phyloP scores from a whole-genome alignment of 2,797 vertebrate genomes.

The Peromyscus aztecus region DNA sequence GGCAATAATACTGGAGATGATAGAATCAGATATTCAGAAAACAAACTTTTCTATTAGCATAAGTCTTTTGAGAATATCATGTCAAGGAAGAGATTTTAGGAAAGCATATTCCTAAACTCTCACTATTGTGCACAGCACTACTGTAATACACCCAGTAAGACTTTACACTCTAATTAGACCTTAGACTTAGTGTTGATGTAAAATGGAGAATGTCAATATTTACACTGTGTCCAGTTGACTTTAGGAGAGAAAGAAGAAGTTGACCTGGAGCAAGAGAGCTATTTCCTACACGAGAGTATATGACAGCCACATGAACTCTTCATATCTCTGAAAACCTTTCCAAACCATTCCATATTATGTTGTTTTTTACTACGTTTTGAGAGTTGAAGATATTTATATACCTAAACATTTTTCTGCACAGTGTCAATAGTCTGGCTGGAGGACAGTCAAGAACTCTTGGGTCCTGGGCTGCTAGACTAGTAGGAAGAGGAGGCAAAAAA shows the following conservation, averaged over 20 bases:
- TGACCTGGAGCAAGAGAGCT: not conserved
- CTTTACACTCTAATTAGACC: not conserved
- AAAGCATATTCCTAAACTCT: not conserved
- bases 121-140: not conserved
- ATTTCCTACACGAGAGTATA: not conserved
- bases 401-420: not conserved
- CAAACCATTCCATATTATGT: not conserved
- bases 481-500: not conserved
- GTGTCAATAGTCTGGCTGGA: not conserved
- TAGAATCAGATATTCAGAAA: not conserved
- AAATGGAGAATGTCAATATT: not conserved
- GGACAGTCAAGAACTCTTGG: not conserved
- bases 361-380: not conserved
- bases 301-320: not conserved
- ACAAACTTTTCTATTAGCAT: not conserved
- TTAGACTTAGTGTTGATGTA: not conserved
- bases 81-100: not conserved
- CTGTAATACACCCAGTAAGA: not conserved
- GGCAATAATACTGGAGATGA: not conserved
- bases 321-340: constrained; percentile 18
- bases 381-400: constrained; percentile 20
- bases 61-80: not conserved
- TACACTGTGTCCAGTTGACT: not conserved
- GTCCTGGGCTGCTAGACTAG: not conserved
- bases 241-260: not conserved